Evolutionary conservation across 2,113 vertebrate species (phyloP).

Genomic region (Serinus canaria): DNA sequence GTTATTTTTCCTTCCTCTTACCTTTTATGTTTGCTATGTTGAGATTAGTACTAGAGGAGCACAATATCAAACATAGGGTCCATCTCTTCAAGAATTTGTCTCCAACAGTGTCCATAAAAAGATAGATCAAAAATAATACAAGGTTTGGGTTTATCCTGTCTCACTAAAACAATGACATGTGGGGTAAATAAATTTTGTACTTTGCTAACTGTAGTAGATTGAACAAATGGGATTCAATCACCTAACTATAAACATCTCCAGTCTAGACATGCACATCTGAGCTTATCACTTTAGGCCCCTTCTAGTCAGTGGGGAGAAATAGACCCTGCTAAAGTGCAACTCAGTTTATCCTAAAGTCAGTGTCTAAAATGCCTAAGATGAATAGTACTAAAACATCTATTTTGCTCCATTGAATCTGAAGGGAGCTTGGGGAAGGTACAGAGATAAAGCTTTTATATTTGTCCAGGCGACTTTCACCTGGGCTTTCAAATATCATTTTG

Average conservation of each 20-base stretch:
- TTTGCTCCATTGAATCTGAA: not conserved
- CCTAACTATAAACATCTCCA: not conserved
- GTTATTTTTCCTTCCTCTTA: not conserved
- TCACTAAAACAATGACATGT: not conserved
- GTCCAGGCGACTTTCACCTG: not conserved
- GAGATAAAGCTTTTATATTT: not conserved
- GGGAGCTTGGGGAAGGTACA: not conserved
- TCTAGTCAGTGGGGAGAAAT: not conserved
- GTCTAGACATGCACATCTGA: not conserved
- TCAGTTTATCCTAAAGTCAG: constrained; percentile 3
- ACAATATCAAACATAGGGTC: not conserved
- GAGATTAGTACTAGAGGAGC: not conserved
- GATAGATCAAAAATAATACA: not conserved
- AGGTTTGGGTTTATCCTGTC: not conserved
- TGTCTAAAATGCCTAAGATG: not conserved
- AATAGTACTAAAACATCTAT: not conserved
- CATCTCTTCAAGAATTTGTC: not conserved
- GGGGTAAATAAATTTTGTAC: not conserved
- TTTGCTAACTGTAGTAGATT: not conserved
- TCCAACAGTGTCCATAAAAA: not conserved
- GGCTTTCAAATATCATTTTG: not conserved
- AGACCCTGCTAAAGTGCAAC: not conserved
- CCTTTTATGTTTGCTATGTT: not conserved
- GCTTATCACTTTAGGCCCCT: not conserved
- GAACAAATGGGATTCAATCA: not conserved